A percentile compares a stretch with the other conserved stretches of the same genome.
Evolutionary conservation across 1,140 invertebrate species (phyloP).

Genomic region (Macrobrachium rosenbergii): DNA sequence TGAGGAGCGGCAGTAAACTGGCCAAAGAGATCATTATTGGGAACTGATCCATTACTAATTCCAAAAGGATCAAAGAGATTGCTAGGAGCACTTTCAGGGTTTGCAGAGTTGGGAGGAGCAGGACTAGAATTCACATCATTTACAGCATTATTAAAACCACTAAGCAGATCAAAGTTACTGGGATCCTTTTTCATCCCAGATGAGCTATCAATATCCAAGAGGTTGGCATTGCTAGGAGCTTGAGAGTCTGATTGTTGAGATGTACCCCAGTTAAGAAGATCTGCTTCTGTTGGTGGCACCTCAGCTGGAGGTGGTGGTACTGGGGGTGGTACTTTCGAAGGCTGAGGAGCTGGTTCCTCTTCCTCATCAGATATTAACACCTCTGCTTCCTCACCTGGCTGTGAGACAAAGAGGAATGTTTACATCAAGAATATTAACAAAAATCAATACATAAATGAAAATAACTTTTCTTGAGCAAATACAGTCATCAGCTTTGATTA

Average conservation of each 20-base stretch:
- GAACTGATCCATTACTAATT: not conserved
- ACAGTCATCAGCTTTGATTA: too few species aligned
- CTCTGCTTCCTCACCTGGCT: slow-evolving; percentile 46
- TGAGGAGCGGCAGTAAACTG: slow-evolving; percentile 35
- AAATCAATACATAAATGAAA: not conserved
- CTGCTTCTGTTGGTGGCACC: slow-evolving; percentile 69
- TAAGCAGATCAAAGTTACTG: slow-evolving; percentile 77
- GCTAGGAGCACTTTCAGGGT: slow-evolving; percentile 56
- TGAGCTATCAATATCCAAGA: slow-evolving; percentile 56
- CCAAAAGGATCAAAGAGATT: slow-evolving; percentile 68
- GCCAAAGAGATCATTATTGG: slow-evolving; percentile 30
- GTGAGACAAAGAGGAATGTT: not conserved
- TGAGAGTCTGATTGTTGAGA: not conserved
- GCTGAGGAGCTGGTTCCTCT: not conserved
- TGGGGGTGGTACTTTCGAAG: not conserved
- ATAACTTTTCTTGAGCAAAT: not conserved
- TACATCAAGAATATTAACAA: not conserved
- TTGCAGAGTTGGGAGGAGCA: slow-evolving; percentile 50
- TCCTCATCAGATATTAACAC: slow-evolving; percentile 52
- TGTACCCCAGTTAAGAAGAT: slow-evolving; percentile 71
- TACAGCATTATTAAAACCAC: slow-evolving; percentile 71
- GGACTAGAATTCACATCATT: slow-evolving; percentile 25
- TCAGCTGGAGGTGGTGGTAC: slow-evolving; percentile 25
- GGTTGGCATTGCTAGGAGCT: slow-evolving; percentile 6
- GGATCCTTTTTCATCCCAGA: slow-evolving; percentile 42